phyloP scores from a whole-genome alignment of 2,113 vertebrate species.

The Thalassoma bifasciatum region DNA sequence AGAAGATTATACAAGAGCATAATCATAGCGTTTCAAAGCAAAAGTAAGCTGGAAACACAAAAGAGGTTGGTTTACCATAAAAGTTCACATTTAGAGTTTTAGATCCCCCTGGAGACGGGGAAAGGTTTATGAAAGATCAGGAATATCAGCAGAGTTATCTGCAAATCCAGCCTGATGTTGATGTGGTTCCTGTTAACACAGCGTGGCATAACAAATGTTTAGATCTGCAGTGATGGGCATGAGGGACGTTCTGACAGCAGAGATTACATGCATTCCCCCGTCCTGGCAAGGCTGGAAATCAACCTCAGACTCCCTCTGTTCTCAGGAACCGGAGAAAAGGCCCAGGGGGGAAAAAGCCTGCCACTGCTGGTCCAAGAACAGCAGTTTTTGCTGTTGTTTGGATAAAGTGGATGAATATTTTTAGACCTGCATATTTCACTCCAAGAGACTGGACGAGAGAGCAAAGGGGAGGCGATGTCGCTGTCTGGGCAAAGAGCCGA shows the following conservation, averaged over 20 bases:
- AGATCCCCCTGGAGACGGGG: not conserved
- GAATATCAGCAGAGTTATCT: not conserved
- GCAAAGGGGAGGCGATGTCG: constrained; percentile 42
- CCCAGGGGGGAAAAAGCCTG: constrained; percentile 34
- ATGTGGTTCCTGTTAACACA: constrained; percentile 18
- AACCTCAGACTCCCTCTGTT: constrained; percentile 52
- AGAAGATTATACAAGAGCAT: constrained; percentile 46
- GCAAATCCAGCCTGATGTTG: constrained; percentile 29
- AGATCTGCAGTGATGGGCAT: constrained; percentile 53
- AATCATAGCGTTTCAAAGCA: constrained; percentile 22
- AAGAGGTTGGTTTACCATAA: constrained; percentile 8
- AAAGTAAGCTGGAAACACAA: constrained; percentile 2
- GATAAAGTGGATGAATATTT: constrained; percentile 82
- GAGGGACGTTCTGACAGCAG: constrained; percentile 49
- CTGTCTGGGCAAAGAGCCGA: constrained; percentile 79
- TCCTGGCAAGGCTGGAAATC: constrained; percentile 53
- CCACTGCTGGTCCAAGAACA: constrained; percentile 75
- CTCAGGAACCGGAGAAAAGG: constrained; percentile 61
- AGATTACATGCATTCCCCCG: constrained; percentile 54
- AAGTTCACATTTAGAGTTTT: not conserved
- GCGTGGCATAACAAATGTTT: constrained; percentile 30
- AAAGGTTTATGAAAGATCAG: constrained; percentile 11
- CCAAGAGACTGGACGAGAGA: constrained; percentile 57
- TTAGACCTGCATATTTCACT: constrained; percentile 82
- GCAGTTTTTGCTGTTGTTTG: constrained; percentile 74